Evolutionary conservation across 2,113 vertebrate genomes (phyloP).

Genomic region (Datnioides undecimradiatus): DNA sequence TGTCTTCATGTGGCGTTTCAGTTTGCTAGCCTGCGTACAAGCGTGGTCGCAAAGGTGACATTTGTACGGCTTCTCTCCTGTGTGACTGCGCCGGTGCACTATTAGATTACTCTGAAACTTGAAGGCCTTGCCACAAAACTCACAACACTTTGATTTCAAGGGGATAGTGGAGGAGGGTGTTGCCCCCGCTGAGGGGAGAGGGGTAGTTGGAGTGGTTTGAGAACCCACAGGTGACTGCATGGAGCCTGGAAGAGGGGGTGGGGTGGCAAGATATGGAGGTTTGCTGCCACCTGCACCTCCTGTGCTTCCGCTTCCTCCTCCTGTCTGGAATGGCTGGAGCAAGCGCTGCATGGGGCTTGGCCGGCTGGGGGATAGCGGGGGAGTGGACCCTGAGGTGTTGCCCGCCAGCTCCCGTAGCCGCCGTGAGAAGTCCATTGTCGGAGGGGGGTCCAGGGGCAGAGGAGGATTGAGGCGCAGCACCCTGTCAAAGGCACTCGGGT

Average conservation of each 20-base stretch:
- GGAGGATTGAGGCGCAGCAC: conserved; percentile 99
- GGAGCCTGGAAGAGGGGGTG: conserved; percentile 94
- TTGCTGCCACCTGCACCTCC: conserved; percentile 85
- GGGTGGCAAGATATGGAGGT: conserved; percentile 96
- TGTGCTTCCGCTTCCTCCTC: conserved; percentile 82
- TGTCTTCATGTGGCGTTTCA: conserved; percentile 99
- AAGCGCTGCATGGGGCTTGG: conserved; percentile 99
- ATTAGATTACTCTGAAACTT: conserved; percentile 99
- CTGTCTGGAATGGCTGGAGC: conserved; percentile 98
- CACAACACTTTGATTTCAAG: conserved; percentile 97
- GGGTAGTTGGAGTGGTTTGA: conserved; percentile 87
- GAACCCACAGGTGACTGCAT: conserved; percentile 95
- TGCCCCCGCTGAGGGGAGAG: conserved; percentile 68
- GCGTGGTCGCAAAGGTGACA: conserved; percentile 99
- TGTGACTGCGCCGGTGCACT: conserved; percentile 98
- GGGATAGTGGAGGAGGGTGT: conserved; percentile 82
- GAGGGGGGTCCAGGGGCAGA: conserved; percentile 97
- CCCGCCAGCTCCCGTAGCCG: conserved; percentile 98
- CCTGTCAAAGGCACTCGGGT: conserved; percentile 99
- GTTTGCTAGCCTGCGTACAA: conserved; percentile 98
- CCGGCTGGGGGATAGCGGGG: conserved; percentile 95
- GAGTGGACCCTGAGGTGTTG: conserved; percentile 95
- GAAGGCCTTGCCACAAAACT: conserved; percentile 99
- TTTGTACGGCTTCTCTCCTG: conserved; percentile 99
- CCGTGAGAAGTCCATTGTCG: conserved; percentile 99